Base-by-base conservation (phyloP, 2,888 invertebrate species). In the Syritta pipiens region DNA sequence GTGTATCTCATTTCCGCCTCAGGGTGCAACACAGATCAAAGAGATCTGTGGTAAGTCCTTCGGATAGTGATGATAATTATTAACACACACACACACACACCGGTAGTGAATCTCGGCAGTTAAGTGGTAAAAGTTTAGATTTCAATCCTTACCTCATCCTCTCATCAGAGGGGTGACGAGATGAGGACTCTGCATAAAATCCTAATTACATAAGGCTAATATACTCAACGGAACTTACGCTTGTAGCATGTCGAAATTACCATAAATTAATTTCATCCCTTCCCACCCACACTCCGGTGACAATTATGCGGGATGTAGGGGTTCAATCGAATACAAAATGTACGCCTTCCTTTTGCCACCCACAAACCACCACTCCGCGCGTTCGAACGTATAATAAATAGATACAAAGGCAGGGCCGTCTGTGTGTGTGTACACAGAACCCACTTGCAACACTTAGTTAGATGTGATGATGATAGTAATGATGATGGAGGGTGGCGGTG, bases 281-380 rank as follows among this genome's bases (percentile, higher is more conserved):
- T 32, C 22, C 22, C 10, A 1, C 9, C 46, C 14, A 1, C 7
- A 6, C 26, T 22, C 19, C 26, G 37, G 9, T 59, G 14, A 51
- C 26, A 55, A 71, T 40, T 44, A 69, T 30, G 37, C 44, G 49
- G 37, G 49, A 30, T 46, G 32, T 20, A 24, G 20, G 32, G 22
- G 65, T 44, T 65, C 44, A 53, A 48, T 65, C 59, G 32, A 77
- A 77, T 62, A 60, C 51, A 14, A 69, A 63, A 44, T 57, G 32
- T 44, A 44, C 55, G 24, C 20, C 26, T 32, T 9, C 42, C 10
- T 32, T 32, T 20, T 22, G 3, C 4, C 40, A 28, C 30, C 37
- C 26, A 19, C 37, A 3, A 14, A 5, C 1, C 14, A 1, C 37
- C 7, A 3, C 37, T 9, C 14, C 7, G 14, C 30, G 12, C 30